Evolutionary conservation across 1,140 invertebrate genomes (phyloP).

Genomic region (Battus philenor): DNA sequence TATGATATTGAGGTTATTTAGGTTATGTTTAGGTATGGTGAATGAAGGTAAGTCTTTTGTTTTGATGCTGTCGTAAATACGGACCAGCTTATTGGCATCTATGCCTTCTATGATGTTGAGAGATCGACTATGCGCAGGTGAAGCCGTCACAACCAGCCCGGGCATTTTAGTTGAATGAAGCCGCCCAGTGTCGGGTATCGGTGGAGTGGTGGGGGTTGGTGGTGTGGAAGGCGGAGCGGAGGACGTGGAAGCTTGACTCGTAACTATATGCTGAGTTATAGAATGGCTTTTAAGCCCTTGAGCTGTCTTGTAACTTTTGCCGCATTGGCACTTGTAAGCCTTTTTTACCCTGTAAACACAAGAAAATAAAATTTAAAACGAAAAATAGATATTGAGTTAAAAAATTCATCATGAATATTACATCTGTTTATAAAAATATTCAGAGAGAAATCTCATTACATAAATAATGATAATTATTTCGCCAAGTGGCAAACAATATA

Average conservation of each 20-base stretch:
- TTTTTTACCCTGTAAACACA: conserved; percentile 81
- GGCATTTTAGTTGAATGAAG: conserved; percentile 29
- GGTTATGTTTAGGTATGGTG: conserved; percentile 55
- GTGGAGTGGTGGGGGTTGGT: neutral
- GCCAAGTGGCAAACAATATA: too few species aligned
- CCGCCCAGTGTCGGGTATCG: neutral
- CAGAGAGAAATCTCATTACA: too few species aligned
- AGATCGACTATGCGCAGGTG: conserved; percentile 32
- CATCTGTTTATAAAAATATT: too few species aligned
- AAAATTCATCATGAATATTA: too few species aligned
- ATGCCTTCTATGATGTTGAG: conserved; percentile 37
- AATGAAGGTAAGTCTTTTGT: conserved; percentile 49
- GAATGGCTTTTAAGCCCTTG: conserved; percentile 86
- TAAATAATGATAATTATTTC: too few species aligned
- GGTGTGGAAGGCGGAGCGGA: conserved; percentile 14
- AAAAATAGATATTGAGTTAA: too few species aligned
- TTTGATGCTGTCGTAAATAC: conserved; percentile 63
- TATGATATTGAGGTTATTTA: conserved; percentile 47
- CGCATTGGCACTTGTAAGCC: conserved; percentile 87
- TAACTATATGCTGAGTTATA: conserved; percentile 76
- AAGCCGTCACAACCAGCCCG: conserved; percentile 52
- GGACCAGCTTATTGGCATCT: conserved; percentile 56
- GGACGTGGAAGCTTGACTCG: conserved; percentile 19
- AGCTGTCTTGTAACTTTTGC: conserved; percentile 88
- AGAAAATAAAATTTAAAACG: conserved; percentile 14